Conservation (phyloP, 2,888 invertebrate species). For the Mellilla xanthometata region DNA sequence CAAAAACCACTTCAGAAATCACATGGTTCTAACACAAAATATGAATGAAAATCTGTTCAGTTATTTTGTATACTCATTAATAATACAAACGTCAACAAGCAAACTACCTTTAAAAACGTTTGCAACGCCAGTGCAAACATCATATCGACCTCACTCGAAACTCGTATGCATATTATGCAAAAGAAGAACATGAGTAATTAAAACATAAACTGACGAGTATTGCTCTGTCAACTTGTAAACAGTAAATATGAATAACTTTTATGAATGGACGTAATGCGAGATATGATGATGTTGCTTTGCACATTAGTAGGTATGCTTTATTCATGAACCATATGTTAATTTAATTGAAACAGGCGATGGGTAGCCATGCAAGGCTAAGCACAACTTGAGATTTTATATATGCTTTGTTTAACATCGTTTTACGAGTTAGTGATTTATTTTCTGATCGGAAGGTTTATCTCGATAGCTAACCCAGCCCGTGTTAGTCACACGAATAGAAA, state of each 20-base stretch:
- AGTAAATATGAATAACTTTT: slow-evolving; percentile 13
- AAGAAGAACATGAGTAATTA: slow-evolving; percentile 20
- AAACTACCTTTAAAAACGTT: slow-evolving; percentile 39
- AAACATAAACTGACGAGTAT: slow-evolving; percentile 14
- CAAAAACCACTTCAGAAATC: too few species aligned
- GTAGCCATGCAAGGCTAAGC: slow-evolving; percentile 15
- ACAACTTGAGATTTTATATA: background rate
- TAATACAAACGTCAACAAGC: slow-evolving; percentile 49
- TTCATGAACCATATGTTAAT: slow-evolving; percentile 18
- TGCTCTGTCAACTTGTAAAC: slow-evolving; percentile 15
- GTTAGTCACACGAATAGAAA: slow-evolving; percentile 66
- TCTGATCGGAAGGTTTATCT: slow-evolving; percentile 43
- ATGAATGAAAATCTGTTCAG: slow-evolving; percentile 38
- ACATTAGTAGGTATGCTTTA: slow-evolving; percentile 6
- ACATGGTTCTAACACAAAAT: slow-evolving; percentile 1
- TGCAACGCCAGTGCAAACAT: slow-evolving; percentile 40
- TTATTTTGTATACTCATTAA: slow-evolving; percentile 43
- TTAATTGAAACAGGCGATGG: slow-evolving; percentile 26
- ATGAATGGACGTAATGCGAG: slow-evolving; percentile 9
- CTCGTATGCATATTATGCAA: slow-evolving; percentile 17
- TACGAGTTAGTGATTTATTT: slow-evolving; percentile 39
- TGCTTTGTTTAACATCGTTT: background rate
- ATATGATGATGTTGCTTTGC: slow-evolving; percentile 7
- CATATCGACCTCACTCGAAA: slow-evolving; percentile 27
- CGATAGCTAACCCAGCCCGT: slow-evolving; percentile 44